Conservation (phyloP, 2,113 vertebrate species). For the Mormyrus lacerda region DNA sequence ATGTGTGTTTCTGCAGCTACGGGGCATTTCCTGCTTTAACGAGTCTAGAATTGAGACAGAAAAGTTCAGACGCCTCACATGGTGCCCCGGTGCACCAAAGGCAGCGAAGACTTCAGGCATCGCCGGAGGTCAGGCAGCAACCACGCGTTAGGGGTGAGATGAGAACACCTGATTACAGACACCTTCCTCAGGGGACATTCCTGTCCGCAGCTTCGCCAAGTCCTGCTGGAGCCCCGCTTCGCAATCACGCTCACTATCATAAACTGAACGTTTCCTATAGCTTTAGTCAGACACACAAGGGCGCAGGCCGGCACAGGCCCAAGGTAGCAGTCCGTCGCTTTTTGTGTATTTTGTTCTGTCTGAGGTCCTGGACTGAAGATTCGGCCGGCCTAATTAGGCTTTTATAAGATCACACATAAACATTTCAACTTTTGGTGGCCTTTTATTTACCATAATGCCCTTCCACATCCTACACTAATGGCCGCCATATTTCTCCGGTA, state of each 20-base stretch:
- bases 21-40: background rate
- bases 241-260: conserved; percentile 31
- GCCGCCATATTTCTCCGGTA: conserved; percentile 53
- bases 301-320: background rate
- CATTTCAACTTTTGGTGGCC: conserved; percentile 54
- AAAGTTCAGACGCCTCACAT: background rate
- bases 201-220: conserved; percentile 24
- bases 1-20: background rate
- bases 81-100: background rate
- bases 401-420: conserved; percentile 50
- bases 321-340: conserved; percentile 36
- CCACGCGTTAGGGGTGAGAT: background rate
- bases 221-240: conserved; percentile 6
- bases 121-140: background rate
- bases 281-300: conserved; percentile 35
- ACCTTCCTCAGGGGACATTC: background rate
- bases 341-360: conserved; percentile 48
- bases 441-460: conserved; percentile 59
- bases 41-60: background rate
- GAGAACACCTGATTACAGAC: background rate
- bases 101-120: background rate
- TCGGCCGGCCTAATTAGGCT: conserved; percentile 42
- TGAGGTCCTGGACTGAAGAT: conserved; percentile 30
- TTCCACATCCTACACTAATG: conserved; percentile 49
- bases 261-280: conserved; percentile 34